Percentiles rank a stretch among this genome's conserved stretches.
These are phyloP conservation scores for Drosophila navojoa DNA, from an alignment of 1,140 invertebrate species.

Conservation along the genomic window DNA sequence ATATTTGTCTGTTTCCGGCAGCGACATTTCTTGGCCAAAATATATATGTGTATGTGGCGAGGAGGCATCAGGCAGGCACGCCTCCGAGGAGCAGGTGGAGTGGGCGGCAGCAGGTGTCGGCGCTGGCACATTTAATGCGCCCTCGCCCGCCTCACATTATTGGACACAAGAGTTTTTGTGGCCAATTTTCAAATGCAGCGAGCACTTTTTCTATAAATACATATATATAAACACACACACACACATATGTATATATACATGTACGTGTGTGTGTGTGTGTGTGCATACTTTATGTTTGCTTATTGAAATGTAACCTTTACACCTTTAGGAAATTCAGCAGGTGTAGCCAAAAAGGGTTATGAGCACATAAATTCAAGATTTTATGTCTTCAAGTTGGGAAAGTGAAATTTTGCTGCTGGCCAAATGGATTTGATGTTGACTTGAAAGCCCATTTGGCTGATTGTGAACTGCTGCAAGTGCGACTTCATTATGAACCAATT, in stretches of 20 bases:
- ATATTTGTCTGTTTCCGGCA: slow-evolving; percentile 62
- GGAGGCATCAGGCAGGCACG: not conserved
- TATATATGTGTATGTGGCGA: slow-evolving; percentile 37
- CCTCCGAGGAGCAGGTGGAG: slow-evolving; percentile 40
- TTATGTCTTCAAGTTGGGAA: slow-evolving; percentile 34
- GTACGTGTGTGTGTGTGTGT: slow-evolving; percentile 46
- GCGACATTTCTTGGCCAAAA: slow-evolving; percentile 69
- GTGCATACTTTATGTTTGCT: slow-evolving; percentile 66
- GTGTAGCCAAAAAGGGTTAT: slow-evolving; percentile 49
- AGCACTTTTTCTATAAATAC: slow-evolving; percentile 72
- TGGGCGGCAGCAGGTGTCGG: slow-evolving; percentile 41
- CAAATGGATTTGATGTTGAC: not conserved
- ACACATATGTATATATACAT: not conserved
- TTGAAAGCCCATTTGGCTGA: slow-evolving; percentile 11
- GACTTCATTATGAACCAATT: slow-evolving; percentile 58
- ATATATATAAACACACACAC: not conserved
- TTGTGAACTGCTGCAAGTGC: too few relatives aligned
- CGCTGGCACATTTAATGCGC: slow-evolving; percentile 60
- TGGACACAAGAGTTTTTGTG: slow-evolving; percentile 63
- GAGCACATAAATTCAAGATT: slow-evolving; percentile 47
- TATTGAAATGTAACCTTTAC: slow-evolving; percentile 60
- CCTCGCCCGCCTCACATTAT: slow-evolving; percentile 55
- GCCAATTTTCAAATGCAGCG: slow-evolving; percentile 76
- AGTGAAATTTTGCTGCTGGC: slow-evolving; percentile 10
- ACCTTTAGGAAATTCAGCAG: slow-evolving; percentile 47